These are phyloP conservation scores for Orycteropus afer DNA, from an alignment of 2,113 vertebrate species.

Conservation along the genomic window DNA sequence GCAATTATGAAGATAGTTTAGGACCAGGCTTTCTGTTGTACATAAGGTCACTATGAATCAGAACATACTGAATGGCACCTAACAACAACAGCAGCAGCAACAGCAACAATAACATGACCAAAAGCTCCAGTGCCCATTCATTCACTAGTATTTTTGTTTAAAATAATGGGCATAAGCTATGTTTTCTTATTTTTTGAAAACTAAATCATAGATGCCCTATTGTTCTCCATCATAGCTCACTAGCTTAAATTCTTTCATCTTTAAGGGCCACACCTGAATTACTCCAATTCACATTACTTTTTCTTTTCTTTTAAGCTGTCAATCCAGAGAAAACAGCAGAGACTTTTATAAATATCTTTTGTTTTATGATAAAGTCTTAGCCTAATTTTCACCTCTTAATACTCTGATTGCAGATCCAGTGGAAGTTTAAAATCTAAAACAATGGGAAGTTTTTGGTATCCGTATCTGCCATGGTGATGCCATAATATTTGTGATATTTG, in stretches of 20 bases:
- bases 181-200: not conserved
- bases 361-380: not conserved
- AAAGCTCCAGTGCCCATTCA: not conserved
- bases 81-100: not conserved
- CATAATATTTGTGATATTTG: too few relatives aligned
- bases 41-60: not conserved
- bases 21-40: not conserved
- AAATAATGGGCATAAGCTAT: too few relatives aligned
- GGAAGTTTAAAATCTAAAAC: not conserved
- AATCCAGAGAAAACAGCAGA: not conserved
- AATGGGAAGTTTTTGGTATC: accelerated
- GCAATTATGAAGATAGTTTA: not conserved
- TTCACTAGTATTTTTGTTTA: not conserved
- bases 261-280: too few relatives aligned
- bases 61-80: not conserved
- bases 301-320: not conserved
- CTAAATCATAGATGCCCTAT: not conserved
- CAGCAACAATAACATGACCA: not conserved
- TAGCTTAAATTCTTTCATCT: not conserved
- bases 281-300: too few relatives aligned
- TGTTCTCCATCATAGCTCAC: not conserved
- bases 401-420: not conserved
- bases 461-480: accelerated
- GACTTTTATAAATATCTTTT: not conserved
- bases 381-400: not conserved